A percentile compares a stretch with the other conserved stretches of the same genome.
These are phyloP conservation scores for Machimus rusticus DNA, from an alignment of 2,888 invertebrate genomes.

Conservation along the genomic window DNA sequence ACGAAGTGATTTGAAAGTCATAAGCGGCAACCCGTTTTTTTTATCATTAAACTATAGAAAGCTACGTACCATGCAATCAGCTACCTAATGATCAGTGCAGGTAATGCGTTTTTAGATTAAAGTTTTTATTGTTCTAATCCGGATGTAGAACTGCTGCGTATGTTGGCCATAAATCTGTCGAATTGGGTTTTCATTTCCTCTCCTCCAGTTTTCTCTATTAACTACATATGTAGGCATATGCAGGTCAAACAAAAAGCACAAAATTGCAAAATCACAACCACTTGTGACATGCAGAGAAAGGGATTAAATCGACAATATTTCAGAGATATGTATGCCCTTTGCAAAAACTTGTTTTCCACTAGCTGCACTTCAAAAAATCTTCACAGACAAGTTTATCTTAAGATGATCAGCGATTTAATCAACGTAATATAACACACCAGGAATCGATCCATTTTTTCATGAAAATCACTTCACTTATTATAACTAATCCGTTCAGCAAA, in stretches of 20 bases:
- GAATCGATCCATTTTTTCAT: background rate
- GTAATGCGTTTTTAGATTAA: background rate
- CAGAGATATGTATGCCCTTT: background rate
- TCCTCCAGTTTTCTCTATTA: background rate
- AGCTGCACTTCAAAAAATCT: background rate
- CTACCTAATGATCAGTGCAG: background rate
- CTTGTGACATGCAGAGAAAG: background rate
- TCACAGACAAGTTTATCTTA: background rate
- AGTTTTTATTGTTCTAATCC: slow-evolving; percentile 22
- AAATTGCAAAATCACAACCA: background rate
- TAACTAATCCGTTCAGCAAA: background rate
- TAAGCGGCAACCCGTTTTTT: background rate
- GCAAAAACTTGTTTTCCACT: slow-evolving; percentile 10
- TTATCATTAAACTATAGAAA: background rate
- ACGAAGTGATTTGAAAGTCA: background rate
- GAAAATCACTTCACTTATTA: background rate
- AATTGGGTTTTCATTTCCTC: slow-evolving; percentile 30
- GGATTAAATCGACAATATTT: background rate
- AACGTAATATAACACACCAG: background rate
- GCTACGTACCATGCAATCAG: slow-evolving; percentile 12
- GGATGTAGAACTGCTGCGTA: background rate
- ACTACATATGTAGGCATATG: background rate
- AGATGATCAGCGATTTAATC: background rate
- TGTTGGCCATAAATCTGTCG: background rate
- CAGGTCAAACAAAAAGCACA: background rate